Evolutionary conservation across 2,797 vertebrate species (phyloP).

Genomic region (Rhincodon typus): DNA sequence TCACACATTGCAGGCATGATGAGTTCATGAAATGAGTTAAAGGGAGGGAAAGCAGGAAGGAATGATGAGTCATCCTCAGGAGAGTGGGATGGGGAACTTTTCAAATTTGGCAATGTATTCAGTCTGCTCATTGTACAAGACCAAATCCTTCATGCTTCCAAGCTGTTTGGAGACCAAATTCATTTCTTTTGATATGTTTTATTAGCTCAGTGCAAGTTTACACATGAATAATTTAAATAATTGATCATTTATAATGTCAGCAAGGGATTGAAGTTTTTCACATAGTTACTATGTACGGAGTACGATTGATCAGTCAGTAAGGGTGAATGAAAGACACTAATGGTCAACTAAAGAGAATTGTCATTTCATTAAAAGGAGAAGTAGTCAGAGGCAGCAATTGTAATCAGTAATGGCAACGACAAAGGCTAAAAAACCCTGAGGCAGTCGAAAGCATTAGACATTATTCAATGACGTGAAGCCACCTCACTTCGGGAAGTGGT

Average conservation of each 20-base stretch:
- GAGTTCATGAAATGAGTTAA: not conserved
- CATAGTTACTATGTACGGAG: too few species aligned
- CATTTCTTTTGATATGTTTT: not conserved
- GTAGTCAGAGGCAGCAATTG: not conserved
- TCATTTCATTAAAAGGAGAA: not conserved
- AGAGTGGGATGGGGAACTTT: not conserved
- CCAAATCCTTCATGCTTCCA: not conserved
- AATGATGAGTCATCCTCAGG: constrained; percentile 13
- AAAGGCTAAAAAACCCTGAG: not conserved
- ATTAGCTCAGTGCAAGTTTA: not conserved
- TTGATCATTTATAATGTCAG: not conserved
- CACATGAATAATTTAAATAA: not conserved
- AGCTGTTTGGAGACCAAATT: not conserved
- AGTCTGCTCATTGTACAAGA: not conserved
- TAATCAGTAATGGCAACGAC: not conserved
- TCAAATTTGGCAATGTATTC: not conserved
- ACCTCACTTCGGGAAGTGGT: not conserved
- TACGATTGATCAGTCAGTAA: not conserved
- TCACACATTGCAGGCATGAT: not conserved
- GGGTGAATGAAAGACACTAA: not conserved
- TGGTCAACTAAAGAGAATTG: not conserved
- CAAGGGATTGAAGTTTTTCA: not conserved
- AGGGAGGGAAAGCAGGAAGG: not conserved
- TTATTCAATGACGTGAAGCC: not conserved
- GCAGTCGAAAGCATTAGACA: not conserved